These are phyloP conservation scores for Thripadectes ignobilis DNA, from an alignment of 2,797 vertebrate species.

Conservation along the genomic window DNA sequence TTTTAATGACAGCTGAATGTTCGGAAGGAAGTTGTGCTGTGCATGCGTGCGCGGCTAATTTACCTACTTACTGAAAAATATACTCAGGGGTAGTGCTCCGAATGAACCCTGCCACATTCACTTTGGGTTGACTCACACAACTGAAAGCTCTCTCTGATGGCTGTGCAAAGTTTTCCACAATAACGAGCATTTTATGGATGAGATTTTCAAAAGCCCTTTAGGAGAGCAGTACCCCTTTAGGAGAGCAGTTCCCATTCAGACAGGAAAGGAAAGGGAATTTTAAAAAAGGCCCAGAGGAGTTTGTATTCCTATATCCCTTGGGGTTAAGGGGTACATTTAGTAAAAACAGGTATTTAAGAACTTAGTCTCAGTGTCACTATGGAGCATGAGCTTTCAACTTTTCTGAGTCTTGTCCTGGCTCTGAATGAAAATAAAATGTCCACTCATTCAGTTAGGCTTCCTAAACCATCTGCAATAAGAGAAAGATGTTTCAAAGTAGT, in stretches of 20 bases:
- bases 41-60: constrained; percentile 26
- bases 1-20: constrained; percentile 51
- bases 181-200: background rate
- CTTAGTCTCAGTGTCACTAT: background rate
- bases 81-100: constrained; percentile 36
- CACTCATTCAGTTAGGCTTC: background rate
- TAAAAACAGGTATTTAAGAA: background rate
- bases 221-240: background rate
- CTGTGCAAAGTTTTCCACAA: background rate
- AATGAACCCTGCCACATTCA: constrained; percentile 48
- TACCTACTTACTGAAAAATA: constrained; percentile 62
- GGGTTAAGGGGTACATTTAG: background rate
- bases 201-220: constrained; percentile 16
- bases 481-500: background rate
- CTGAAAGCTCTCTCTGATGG: background rate
- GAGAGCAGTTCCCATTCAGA: background rate
- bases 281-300: background rate
- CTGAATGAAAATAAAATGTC: background rate
- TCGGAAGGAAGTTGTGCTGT: constrained; percentile 43
- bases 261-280: background rate
- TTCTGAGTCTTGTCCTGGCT: background rate
- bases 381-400: background rate
- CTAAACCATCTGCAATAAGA: background rate
- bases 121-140: background rate
- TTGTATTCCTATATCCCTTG: background rate